Conservation (phyloP, 2,113 vertebrate species). For the Nibea coibor region DNA sequence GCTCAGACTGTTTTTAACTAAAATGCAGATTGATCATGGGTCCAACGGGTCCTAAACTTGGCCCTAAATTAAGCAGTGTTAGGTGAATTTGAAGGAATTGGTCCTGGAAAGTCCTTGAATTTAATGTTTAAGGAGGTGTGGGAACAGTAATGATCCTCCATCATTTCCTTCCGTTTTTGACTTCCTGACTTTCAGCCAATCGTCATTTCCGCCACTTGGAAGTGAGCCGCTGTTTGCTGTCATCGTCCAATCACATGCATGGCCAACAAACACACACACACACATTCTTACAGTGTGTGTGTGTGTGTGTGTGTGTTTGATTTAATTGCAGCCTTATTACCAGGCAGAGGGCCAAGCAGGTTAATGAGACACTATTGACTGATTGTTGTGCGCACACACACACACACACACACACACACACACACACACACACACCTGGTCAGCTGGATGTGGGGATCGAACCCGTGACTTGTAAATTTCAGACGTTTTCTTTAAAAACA, state of each 20-base stretch:
- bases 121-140: no score
- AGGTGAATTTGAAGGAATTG: no score
- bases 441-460: neutral
- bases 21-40: no score
- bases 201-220: conserved; percentile 24
- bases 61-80: no score
- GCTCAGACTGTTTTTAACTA: no score
- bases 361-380: conserved; percentile 65
- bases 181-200: conserved; percentile 37
- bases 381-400: no score
- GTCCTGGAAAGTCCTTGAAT: no score
- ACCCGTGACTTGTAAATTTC: no score
- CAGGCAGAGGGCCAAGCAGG: conserved; percentile 51
- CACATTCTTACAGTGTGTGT: neutral
- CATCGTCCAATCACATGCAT: conserved; percentile 21
- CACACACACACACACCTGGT: neutral
- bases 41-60: no score
- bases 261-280: no score
- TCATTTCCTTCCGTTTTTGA: neutral
- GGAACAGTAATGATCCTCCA: neutral
- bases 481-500: no score
- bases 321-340: conserved; percentile 61
- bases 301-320: conserved; percentile 18
- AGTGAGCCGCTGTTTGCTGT: conserved; percentile 27
- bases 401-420: conserved; percentile 29